Evolutionary conservation across 2,113 vertebrate species (phyloP), one percentile per base, ranked within the genome.

Genomic region (Apteryx mantelli): DNA sequence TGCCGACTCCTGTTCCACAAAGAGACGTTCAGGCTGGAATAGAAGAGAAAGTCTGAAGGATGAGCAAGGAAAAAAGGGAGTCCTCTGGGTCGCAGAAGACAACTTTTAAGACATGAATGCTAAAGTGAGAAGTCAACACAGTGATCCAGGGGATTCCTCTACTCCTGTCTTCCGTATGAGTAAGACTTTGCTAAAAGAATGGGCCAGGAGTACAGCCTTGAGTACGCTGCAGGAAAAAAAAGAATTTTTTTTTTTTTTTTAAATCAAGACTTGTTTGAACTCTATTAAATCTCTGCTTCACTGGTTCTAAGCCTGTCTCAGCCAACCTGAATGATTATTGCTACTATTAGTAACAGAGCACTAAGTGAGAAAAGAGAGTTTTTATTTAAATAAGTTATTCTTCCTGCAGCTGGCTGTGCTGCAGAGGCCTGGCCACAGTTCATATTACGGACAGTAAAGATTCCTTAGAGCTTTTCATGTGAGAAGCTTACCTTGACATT

Each of bases 281-380:
- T 87, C 88, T 88, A 94, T 93, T 94, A 94, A 90, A 94, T 96
- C 85, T 94, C 76, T 95, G 93, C 93, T 95, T 94, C 91, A 69
- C 28, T 89, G 89, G 9, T 76, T 85, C 91, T 82, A 85, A 92
- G 82, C 81, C 86, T 92, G 81, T 26, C 83, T 86, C 87, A 93
- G 66, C 73, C 95, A 76, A 97, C 66, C 78, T 95, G 94, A 92
- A 91, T 92, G 70, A 96, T 96, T 93, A 91, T 89, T 95, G 46
- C 94, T 95, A 88, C 94, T 95, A 88, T 89, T 96, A 93, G 76
- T 95, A 95, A 92, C 91, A 76, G 77, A 85, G 86, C 2, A 2
- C 22, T 89, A 87, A 95, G 86, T 53, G 80, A 84, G 86, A 79
- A 93, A 91, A 89, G 38, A 87, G 64, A 42, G 44, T 42, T 58